Percentiles rank a stretch among this genome's conserved stretches.
phyloP scores from a whole-genome alignment of 2,797 vertebrate genomes.

The Fistularia commersonii region DNA sequence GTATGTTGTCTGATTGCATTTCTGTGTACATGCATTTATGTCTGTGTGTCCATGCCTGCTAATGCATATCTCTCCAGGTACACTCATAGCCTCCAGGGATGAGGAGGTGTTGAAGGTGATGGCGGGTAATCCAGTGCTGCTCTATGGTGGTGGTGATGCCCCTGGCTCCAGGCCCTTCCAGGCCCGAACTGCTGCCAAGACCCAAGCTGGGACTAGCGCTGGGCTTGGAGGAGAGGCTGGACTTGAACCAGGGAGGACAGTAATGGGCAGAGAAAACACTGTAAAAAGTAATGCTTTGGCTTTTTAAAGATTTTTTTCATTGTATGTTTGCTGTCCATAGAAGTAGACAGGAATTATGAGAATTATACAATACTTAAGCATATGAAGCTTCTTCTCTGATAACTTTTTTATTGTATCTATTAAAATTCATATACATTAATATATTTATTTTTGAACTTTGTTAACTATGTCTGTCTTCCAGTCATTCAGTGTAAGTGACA shows the following conservation, averaged over 20 bases:
- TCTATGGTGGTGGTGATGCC: slow-evolving; percentile 55
- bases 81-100: slow-evolving; percentile 61
- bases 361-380: too few relatives aligned
- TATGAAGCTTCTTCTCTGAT: too few relatives aligned
- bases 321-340: too few relatives aligned
- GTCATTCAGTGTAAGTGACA: too few relatives aligned
- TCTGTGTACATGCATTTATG: slow-evolving; percentile 10
- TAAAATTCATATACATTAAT: too few relatives aligned
- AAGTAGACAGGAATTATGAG: too few relatives aligned
- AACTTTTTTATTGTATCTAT: too few relatives aligned
- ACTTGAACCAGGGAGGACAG: slow-evolving; percentile 49
- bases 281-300: slow-evolving; percentile 57
- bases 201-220: slow-evolving; percentile 42
- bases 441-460: too few relatives aligned
- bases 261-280: slow-evolving; percentile 54
- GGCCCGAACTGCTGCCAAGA: slow-evolving; percentile 47
- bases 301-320: slow-evolving; percentile 13
- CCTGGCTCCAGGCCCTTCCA: slow-evolving; percentile 59
- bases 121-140: slow-evolving; percentile 66
- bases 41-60: slow-evolving; percentile 41
- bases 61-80: slow-evolving; percentile 71
- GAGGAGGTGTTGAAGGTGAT: slow-evolving; percentile 72
- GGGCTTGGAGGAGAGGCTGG: slow-evolving; percentile 39
- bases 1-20: neutral
- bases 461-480: too few relatives aligned